Evolutionary conservation across 1,140 invertebrate genomes (phyloP).

Genomic region (Drosophila teissieri): DNA sequence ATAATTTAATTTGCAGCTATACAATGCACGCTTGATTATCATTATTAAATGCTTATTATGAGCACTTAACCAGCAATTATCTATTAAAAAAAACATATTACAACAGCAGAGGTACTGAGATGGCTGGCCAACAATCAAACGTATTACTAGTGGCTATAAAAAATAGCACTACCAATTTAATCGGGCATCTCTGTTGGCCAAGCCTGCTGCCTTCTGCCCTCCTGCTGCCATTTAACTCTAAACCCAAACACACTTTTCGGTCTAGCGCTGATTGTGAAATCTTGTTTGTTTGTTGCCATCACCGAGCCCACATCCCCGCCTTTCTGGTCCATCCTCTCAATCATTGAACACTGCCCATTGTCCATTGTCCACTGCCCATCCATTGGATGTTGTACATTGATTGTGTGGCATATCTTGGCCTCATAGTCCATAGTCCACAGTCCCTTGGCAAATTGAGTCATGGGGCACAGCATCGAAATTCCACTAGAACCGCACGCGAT

Average conservation of each 20-base stretch:
- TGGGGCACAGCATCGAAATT: constrained; percentile 44
- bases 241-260: constrained; percentile 74
- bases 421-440: no score
- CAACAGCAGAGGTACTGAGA: background rate
- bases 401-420: constrained; percentile 6
- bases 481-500: constrained; percentile 11
- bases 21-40: no score
- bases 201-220: background rate
- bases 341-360: constrained; percentile 41
- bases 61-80: background rate
- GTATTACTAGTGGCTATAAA: no score
- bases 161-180: background rate
- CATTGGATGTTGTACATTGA: constrained; percentile 1
- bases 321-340: constrained; percentile 26
- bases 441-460: constrained; percentile 30
- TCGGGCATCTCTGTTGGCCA: background rate
- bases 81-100: no score
- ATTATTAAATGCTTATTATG: no score
- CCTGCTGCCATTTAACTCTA: constrained; percentile 60
- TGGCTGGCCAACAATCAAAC: no score
- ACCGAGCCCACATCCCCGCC: background rate
- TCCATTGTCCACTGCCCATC: constrained; percentile 4
- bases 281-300: constrained; percentile 70
- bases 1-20: no score
- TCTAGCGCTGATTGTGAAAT: constrained; percentile 76